Percentiles rank a stretch among this genome's conserved stretches.
phyloP scores from a whole-genome alignment of 2,113 vertebrate genomes.

The Semnornis frantzii region DNA sequence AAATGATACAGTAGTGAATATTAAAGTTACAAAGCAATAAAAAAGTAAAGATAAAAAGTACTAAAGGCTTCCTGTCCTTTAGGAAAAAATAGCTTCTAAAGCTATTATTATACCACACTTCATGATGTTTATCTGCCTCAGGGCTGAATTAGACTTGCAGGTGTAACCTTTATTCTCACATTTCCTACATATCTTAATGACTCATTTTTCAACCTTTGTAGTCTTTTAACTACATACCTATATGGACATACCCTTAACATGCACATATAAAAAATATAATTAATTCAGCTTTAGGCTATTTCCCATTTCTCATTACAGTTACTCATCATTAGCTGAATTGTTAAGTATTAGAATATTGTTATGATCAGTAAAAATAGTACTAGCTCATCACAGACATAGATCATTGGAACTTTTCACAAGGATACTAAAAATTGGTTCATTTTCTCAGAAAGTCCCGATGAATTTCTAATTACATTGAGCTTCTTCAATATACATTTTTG shows the following conservation, averaged over 20 bases:
- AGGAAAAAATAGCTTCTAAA: neutral
- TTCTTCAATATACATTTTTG: neutral
- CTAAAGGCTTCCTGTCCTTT: neutral
- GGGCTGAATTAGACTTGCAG: neutral
- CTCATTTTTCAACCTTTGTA: neutral
- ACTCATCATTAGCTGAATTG: neutral
- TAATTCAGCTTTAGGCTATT: conserved; percentile 21
- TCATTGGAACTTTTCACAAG: neutral
- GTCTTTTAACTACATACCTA: neutral
- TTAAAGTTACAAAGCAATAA: neutral
- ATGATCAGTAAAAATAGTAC: neutral
- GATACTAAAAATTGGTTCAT: neutral
- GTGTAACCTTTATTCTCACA: conserved; percentile 13
- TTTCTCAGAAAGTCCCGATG: neutral
- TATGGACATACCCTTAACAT: neutral
- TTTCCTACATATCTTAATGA: neutral
- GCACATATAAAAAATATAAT: neutral
- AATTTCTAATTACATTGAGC: neutral
- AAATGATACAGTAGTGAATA: neutral
- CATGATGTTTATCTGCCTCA: neutral
- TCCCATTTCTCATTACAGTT: neutral
- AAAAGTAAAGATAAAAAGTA: neutral
- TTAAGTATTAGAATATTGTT: neutral
- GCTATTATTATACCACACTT: neutral
- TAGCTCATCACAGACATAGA: neutral